Percentiles rank a stretch among this genome's conserved stretches.
These are phyloP conservation scores for Pteria penguin DNA, from an alignment of 2,888 invertebrate species.

Conservation along the genomic window DNA sequence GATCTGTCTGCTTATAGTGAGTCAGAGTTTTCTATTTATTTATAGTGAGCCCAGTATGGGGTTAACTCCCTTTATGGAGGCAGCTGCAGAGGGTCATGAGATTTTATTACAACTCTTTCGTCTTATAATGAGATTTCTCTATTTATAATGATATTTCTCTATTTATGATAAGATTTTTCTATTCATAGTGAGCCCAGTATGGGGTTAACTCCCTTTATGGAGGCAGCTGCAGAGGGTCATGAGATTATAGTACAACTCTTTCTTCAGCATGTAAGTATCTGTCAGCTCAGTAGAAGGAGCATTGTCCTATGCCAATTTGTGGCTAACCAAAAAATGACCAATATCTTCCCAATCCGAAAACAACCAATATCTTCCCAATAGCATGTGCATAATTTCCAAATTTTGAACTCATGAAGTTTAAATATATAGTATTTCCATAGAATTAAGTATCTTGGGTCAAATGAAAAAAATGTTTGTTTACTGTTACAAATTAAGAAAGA, in stretches of 20 bases:
- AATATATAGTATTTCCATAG: no score
- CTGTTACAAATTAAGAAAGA: no score
- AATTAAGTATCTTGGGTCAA: no score
- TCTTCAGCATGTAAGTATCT: conserved; percentile 75
- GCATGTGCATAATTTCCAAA: no score
- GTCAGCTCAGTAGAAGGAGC: no score
- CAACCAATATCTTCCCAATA: no score
- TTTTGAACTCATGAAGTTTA: no score
- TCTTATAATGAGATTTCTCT: not conserved
- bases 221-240: conserved; percentile 79
- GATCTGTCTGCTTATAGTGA: no score
- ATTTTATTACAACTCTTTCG: conserved; percentile 78
- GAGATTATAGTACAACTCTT: conserved; percentile 80
- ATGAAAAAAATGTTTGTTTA: no score
- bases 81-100: conserved; percentile 79
- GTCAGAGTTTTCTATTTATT: not conserved
- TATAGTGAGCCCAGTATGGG: conserved; percentile 77
- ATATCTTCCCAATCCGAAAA: no score
- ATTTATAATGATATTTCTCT: not conserved
- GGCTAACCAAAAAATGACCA: no score
- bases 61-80: conserved; percentile 80
- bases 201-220: conserved; percentile 80
- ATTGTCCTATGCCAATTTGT: no score
- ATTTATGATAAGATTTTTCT: not conserved
- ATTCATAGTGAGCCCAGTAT: conserved; percentile 75